Conservation (phyloP, 1,140 invertebrate genomes). For the Hormaphis cornu region DNA sequence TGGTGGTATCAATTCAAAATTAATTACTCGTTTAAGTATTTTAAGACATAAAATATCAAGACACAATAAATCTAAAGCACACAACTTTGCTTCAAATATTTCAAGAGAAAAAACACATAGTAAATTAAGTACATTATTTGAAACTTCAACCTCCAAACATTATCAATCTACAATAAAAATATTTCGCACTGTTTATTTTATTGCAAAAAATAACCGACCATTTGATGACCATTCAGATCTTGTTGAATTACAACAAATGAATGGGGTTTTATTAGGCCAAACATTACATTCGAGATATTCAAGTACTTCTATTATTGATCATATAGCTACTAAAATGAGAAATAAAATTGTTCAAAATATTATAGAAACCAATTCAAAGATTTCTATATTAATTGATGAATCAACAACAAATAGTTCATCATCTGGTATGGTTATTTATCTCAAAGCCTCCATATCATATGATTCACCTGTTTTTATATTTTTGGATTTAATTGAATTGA, state of each 20-base stretch:
- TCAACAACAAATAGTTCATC: neutral
- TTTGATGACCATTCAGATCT: slow-evolving; percentile 1
- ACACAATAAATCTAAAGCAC: neutral
- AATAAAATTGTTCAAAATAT: slow-evolving; percentile 3
- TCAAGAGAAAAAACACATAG: neutral
- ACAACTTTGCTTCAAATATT: neutral
- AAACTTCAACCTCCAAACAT: neutral
- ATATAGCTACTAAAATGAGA: neutral
- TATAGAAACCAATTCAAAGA: neutral
- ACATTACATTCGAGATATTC: slow-evolving; percentile 8
- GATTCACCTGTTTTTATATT: neutral
- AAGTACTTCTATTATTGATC: neutral
- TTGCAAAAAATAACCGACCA: slow-evolving; percentile 5
- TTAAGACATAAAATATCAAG: slow-evolving; percentile 14
- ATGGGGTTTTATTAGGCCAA: neutral
- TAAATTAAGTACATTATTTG: neutral
- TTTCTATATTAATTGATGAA: slow-evolving; percentile 11
- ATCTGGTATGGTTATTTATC: neutral
- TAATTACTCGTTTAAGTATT: neutral
- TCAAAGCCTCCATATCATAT: neutral
- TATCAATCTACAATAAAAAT: neutral
- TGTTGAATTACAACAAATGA: neutral
- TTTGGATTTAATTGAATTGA: slow-evolving; percentile 5
- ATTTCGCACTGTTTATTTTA: slow-evolving; percentile 1
- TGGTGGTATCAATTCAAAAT: neutral